These are phyloP conservation scores for Onychostoma macrolepis DNA, from an alignment of 2,113 vertebrate genomes.

Conservation along the genomic window DNA sequence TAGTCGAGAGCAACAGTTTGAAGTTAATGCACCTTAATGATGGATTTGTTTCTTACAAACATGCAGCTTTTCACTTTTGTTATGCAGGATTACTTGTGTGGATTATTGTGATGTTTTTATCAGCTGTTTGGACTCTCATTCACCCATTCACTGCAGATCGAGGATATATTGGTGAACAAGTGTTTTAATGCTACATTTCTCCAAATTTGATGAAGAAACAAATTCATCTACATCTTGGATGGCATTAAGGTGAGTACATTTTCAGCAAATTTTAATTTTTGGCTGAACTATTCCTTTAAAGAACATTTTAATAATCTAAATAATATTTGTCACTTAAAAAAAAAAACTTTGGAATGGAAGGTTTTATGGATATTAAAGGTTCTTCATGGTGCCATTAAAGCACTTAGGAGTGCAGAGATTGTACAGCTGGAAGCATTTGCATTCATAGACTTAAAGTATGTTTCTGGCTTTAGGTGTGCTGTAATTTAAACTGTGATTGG, in stretches of 20 bases:
- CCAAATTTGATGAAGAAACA: background rate
- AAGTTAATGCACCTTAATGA: too few species aligned
- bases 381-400: background rate
- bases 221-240: background rate
- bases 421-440: background rate
- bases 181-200: too few species aligned
- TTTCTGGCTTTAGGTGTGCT: background rate
- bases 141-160: too few species aligned
- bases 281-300: background rate
- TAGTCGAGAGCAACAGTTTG: too few species aligned
- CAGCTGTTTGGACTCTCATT: too few species aligned
- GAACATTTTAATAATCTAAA: background rate
- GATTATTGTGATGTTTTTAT: background rate
- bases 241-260: too few species aligned
- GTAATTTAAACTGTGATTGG: constrained; percentile 13
- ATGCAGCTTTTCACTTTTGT: too few species aligned
- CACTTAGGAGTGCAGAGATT: background rate
- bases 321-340: background rate
- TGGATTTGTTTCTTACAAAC: too few species aligned
- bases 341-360: background rate
- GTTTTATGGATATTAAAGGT: background rate
- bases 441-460: background rate
- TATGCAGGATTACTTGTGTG: too few species aligned
- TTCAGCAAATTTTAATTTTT: background rate
- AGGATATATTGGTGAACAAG: too few species aligned